Base-by-base conservation (phyloP, 2,113 vertebrate genomes). In the Poecilia latipinna region DNA sequence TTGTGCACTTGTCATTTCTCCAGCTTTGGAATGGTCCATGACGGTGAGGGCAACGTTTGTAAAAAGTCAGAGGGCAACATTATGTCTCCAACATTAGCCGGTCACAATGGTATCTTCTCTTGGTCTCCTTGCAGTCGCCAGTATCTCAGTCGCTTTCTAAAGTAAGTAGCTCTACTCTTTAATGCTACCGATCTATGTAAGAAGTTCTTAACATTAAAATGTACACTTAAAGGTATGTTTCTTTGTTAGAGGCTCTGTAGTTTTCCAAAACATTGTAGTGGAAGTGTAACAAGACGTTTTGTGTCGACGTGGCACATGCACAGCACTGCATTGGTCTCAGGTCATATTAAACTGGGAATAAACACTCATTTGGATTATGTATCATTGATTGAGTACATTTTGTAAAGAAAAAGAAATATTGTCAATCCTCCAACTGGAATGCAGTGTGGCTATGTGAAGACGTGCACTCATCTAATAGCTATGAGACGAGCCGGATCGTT, bases 11-110 rank as follows among this genome's bases (percentile, higher is more conserved):
- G 67, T 54, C 35, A 31, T 67, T 33, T 61, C 33, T 65, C 6
- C 64, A 97, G 96, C 84, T 97, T 97, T 79, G 97, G 97, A 33
- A 97, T 97, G 97, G 92, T 97, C 76, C 97, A 97, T 3, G 97
- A 97, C 15, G 96, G 97, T 33, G 96, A 97, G 85, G 96, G 97
- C 2, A 97, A 97, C 15, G 75, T 95, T 54, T 97, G 97, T 78
- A 97, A 96, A 74, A 97, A 96, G 84, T 96, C 96, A 1, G 96
- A 96, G 82, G 96, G 97, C 73, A 97, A 95, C 90, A 97, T 97
- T 81, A 97, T 97, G 97, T 96, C 97, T 24, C 97, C 97, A 4
- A 97, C 96, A 0, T 83, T 97, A 74, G 96, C 96, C 0, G 96
- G 97, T 33, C 95, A 96, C 83, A 97, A 97, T 0, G 97, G 97